Conservation (phyloP, 30 jellyfish, hydroid and myxozoan genomes). For the Turritopsis dohrnii region DNA sequence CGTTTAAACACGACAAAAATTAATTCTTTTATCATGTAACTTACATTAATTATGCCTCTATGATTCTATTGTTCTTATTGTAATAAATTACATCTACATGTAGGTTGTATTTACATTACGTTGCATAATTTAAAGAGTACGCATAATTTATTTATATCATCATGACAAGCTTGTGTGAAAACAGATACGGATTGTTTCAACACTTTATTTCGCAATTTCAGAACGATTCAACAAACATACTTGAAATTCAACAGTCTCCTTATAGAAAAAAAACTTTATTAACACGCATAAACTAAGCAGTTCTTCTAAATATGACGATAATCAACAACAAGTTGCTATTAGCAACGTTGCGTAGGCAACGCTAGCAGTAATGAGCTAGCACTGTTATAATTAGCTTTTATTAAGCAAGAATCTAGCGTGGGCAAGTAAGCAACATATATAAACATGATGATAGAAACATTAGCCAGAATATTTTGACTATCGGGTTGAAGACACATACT, state of each 20-base stretch:
- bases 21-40: neutral
- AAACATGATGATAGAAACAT: neutral
- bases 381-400: neutral
- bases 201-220: neutral
- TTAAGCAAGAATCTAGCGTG: neutral
- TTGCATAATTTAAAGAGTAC: neutral
- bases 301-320: neutral
- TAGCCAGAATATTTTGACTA: neutral
- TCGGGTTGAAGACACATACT: neutral
- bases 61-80: neutral
- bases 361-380: neutral
- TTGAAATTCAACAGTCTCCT: neutral
- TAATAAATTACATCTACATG: neutral
- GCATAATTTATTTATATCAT: neutral
- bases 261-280: neutral
- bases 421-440: neutral
- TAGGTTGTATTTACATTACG: neutral
- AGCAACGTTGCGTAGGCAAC: neutral
- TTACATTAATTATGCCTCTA: neutral
- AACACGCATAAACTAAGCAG: neutral
- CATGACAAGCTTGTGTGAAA: neutral
- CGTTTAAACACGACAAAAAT: neutral
- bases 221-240: neutral
- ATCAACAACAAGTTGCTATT: neutral
- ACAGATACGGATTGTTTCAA: neutral